Evolutionary conservation across 2,113 vertebrate species (phyloP), one percentile per base, ranked within the genome.

Genomic region (Gallinago paraguaiae): DNA sequence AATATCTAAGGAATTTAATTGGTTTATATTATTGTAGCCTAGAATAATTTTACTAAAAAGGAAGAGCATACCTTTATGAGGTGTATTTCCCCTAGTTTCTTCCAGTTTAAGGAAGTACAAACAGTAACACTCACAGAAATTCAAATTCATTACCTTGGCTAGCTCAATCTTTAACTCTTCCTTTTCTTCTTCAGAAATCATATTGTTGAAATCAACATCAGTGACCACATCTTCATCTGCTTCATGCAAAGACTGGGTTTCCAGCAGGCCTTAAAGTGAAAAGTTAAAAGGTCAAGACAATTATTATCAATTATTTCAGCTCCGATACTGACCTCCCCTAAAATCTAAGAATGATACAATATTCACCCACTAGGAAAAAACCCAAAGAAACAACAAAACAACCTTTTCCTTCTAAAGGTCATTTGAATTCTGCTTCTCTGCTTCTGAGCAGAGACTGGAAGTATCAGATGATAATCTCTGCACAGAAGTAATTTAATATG

Each of bases 131-230:
- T 27, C 33, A 93, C 10, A 81, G 77, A 82, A 88, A 91, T 63
- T 45, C 25, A 86, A 90, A 56, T 56, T 81, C 37, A 74, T 86
- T 98, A 99, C 99, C 98, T 99, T 99, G 65, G 93, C 91, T 82
- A 99, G 96, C 76, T 99, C 99, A 81, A 91, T 98, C 82, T 98
- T 98, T 70, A 99, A 97, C 93, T 99, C 99, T 92, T 99, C 98
- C 94, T 98, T 98, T 96, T 99, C 99, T 96, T 99, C 99, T 77
- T 99, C 99, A 11, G 99, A 99, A 95, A 99, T 95, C 81, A 95
- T 96, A 96, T 70, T 98, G 94, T 93, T 97, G 90, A 99, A 98
- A 95, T 99, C 98, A 92, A 98, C 97, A 39, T 99, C 98, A 68
- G 99, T 97, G 90, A 97, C 97, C 18, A 97, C 69, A 23, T 99